phyloP scores from a whole-genome alignment of 2,113 vertebrate species.

The Trogon surrucura region DNA sequence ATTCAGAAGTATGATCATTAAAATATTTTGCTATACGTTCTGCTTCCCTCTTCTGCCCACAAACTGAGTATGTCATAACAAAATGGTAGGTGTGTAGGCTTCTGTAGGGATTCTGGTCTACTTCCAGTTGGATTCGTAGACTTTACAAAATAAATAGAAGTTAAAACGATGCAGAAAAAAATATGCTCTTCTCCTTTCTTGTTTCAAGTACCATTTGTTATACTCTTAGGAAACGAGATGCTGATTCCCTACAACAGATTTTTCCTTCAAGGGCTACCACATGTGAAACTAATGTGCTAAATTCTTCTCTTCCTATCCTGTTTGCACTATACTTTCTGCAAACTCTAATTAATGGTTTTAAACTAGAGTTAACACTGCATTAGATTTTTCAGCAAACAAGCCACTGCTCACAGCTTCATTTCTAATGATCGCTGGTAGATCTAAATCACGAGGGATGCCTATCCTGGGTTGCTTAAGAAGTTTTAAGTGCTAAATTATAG shows the following conservation, averaged over 20 bases:
- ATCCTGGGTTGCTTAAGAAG: neutral
- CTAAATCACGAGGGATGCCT: neutral
- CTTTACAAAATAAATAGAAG: neutral
- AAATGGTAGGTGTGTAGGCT: neutral
- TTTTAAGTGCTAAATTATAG: neutral
- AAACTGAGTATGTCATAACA: neutral
- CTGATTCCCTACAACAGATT: neutral
- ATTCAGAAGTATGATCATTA: neutral
- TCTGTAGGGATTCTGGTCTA: neutral
- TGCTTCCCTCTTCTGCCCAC: rapidly evolving
- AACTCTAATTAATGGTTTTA: neutral
- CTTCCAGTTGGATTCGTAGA: neutral
- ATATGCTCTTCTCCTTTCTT: rapidly evolving
- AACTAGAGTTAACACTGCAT: neutral
- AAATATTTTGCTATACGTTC: neutral
- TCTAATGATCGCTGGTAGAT: neutral
- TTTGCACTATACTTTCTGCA: neutral
- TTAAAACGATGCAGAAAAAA: rapidly evolving
- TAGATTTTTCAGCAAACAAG: neutral
- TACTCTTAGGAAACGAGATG: neutral
- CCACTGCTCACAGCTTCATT: neutral
- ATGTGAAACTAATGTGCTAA: neutral
- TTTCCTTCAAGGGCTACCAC: neutral
- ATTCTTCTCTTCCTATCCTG: neutral
- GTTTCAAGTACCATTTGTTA: neutral